phyloP scores from a whole-genome alignment of 2,113 vertebrate genomes.

The Acanthochromis polyacanthus region DNA sequence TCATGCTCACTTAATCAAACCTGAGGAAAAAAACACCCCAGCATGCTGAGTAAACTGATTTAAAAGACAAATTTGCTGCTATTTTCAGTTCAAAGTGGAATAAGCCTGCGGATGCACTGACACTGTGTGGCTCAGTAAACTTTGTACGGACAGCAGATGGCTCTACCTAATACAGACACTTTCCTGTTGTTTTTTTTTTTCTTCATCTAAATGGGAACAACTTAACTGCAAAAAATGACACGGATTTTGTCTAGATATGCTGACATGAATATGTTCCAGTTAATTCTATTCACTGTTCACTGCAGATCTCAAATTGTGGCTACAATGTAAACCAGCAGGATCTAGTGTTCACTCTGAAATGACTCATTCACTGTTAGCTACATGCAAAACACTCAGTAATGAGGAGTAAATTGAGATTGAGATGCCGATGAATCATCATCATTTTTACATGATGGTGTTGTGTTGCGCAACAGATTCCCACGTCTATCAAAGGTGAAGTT shows the following conservation, averaged over 20 bases:
- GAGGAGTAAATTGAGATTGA: no score
- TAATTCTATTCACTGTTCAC: conserved; percentile 5
- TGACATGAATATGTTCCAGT: not conserved
- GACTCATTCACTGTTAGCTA: not conserved
- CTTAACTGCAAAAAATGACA: no score
- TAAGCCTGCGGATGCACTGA: not conserved
- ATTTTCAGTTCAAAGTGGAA: not conserved
- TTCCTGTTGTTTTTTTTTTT: no score
- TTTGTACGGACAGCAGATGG: conserved; percentile 24
- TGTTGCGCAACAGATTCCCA: not conserved
- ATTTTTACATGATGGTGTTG: not conserved
- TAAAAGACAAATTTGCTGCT: not conserved
- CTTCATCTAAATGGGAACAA: no score
- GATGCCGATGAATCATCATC: no score
- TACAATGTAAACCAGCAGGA: conserved; percentile 11
- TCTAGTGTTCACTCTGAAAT: conserved; percentile 10
- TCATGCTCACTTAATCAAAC: conserved; percentile 14
- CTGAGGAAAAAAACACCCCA: not conserved
- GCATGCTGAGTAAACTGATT: conserved; percentile 13
- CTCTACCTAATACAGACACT: not conserved
- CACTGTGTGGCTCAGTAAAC: conserved; percentile 13
- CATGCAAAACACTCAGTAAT: not conserved
- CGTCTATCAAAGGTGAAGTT: not conserved
- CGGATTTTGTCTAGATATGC: not conserved
- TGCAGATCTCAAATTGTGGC: conserved; percentile 18